Conservation (phyloP, 2,888 invertebrate genomes). For the Muschampia plurimacula region DNA sequence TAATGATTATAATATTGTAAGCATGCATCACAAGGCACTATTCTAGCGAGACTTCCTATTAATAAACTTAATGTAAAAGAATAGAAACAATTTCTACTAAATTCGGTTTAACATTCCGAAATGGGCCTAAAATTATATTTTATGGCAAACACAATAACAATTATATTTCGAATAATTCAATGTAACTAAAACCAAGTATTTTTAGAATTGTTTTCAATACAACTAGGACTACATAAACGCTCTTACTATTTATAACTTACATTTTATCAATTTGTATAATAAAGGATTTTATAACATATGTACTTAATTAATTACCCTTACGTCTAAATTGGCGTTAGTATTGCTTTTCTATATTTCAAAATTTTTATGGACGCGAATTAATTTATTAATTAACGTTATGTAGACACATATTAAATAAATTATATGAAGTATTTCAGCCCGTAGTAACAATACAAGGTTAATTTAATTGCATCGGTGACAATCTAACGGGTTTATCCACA, state of each 20-base stretch:
- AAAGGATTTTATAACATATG: constrained; percentile 60
- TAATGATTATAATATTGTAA: constrained; percentile 67
- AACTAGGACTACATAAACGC: constrained; percentile 55
- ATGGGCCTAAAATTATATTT: constrained; percentile 77
- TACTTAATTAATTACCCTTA: constrained; percentile 59
- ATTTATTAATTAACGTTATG: constrained; percentile 18
- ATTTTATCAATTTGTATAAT: constrained; percentile 45
- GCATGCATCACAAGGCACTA: constrained; percentile 85
- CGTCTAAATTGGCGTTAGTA: constrained; percentile 79
- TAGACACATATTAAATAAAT: background rate
- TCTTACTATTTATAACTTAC: constrained; percentile 42
- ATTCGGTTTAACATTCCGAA: constrained; percentile 82
- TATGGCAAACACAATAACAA: constrained; percentile 71
- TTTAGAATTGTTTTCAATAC: constrained; percentile 50
- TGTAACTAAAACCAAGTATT: constrained; percentile 4
- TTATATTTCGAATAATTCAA: constrained; percentile 7
- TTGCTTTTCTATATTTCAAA: constrained; percentile 64
- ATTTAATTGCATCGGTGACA: background rate
- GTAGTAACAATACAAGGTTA: background rate
- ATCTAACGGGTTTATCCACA: constrained; percentile 12
- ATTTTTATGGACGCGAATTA: constrained; percentile 48
- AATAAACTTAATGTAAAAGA: constrained; percentile 65
- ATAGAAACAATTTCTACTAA: constrained; percentile 73
- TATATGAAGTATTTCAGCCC: background rate
- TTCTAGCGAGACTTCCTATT: constrained; percentile 76